Percentiles rank a stretch among this genome's conserved stretches.
phyloP scores from a whole-genome alignment of 1,140 invertebrate species.

The Gonioctena quinquepunctata region DNA sequence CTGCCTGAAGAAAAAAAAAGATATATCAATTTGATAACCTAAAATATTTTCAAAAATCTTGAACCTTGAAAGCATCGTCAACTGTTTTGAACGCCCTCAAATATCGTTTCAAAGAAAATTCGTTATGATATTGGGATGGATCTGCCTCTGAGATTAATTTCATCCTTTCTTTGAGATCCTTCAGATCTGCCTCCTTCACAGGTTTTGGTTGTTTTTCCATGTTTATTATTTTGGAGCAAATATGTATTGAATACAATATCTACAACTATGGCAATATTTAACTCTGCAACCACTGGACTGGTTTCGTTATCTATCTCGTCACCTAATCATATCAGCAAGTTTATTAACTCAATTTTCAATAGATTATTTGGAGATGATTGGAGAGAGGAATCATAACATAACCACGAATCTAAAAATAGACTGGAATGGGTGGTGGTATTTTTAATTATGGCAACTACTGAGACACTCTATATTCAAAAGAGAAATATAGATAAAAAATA shows the following conservation, averaged over 20 bases:
- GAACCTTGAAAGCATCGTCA: slow-evolving; percentile 73
- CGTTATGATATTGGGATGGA: slow-evolving; percentile 72
- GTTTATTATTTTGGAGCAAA: too few species aligned
- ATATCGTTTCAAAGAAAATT: slow-evolving; percentile 70
- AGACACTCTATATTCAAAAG: too few species aligned
- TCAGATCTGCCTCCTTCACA: slow-evolving; percentile 65
- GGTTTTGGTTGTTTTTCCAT: slow-evolving; percentile 57
- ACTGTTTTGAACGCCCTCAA: slow-evolving; percentile 71
- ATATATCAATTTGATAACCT: background rate
- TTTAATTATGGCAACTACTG: too few species aligned
- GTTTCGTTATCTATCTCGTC: background rate
- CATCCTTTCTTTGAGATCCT: slow-evolving; percentile 69
- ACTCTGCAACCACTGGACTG: background rate
- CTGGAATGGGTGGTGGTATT: too few species aligned
- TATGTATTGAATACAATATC: too few species aligned
- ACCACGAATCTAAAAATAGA: too few species aligned
- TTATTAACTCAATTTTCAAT: background rate
- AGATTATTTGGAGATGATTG: too few species aligned
- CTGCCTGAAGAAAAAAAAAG: slow-evolving; percentile 58
- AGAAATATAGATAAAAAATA: too few species aligned
- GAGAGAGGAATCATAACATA: too few species aligned
- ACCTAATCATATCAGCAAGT: background rate
- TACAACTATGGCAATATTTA: too few species aligned
- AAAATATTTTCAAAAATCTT: background rate
- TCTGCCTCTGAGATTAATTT: slow-evolving; percentile 71